Conservation (phyloP, 2,797 vertebrate species). For the Calcarius lapponicus region DNA sequence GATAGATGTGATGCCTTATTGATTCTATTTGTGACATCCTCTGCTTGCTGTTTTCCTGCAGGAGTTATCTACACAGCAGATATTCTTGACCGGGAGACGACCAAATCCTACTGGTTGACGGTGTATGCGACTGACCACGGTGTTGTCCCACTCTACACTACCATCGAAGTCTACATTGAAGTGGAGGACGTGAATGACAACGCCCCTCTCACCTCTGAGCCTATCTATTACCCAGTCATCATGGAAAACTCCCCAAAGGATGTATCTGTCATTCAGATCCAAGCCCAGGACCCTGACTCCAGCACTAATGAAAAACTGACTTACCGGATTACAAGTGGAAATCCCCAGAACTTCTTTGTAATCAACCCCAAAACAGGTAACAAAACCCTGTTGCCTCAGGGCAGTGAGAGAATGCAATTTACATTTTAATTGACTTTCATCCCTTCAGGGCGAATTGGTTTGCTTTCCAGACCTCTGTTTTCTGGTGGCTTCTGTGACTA, state of each 20-base stretch:
- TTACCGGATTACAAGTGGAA: slow-evolving; percentile 92
- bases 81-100: slow-evolving; percentile 91
- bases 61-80: slow-evolving; percentile 94
- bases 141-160: slow-evolving; percentile 89
- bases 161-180: slow-evolving; percentile 91
- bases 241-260: slow-evolving; percentile 93
- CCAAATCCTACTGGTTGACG: slow-evolving; percentile 94
- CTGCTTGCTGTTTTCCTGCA: slow-evolving; percentile 62
- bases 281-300: slow-evolving; percentile 92
- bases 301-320: slow-evolving; percentile 81
- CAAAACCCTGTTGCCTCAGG: neutral
- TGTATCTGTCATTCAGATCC: slow-evolving; percentile 91
- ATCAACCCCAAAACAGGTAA: slow-evolving; percentile 93
- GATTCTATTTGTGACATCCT: neutral
- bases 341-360: slow-evolving; percentile 95
- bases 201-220: slow-evolving; percentile 90
- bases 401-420: neutral
- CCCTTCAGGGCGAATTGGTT: neutral
- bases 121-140: slow-evolving; percentile 93
- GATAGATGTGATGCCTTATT: neutral
- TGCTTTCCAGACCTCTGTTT: neutral
- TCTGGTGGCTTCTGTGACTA: neutral
- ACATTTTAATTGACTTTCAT: neutral
- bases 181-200: slow-evolving; percentile 97
- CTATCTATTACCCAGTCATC: slow-evolving; percentile 86